These are phyloP conservation scores for Dunckerocampus dactyliophorus DNA, from an alignment of 2,113 vertebrate genomes.

Conservation along the genomic window DNA sequence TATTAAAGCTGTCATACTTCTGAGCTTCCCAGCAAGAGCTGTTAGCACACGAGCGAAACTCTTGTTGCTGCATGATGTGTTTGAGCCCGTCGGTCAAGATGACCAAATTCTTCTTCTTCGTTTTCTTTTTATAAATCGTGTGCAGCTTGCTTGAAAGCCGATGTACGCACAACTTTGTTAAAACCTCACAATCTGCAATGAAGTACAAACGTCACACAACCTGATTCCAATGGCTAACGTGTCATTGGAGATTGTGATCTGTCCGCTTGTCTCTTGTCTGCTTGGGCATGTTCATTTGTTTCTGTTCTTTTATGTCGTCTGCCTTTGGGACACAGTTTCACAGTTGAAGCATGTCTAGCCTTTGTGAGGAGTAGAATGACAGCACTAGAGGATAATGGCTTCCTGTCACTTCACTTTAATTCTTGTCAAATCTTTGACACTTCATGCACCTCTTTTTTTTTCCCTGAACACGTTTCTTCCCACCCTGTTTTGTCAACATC, in stretches of 20 bases:
- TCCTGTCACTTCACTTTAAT: too few species aligned
- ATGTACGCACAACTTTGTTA: constrained; percentile 57
- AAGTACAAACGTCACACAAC: constrained; percentile 11
- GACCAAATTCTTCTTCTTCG: not conserved
- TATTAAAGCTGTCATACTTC: constrained; percentile 78
- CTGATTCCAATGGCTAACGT: constrained; percentile 20
- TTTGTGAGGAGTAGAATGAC: too few species aligned
- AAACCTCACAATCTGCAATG: constrained; percentile 70
- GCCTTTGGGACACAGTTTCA: not conserved
- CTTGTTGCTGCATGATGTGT: not conserved
- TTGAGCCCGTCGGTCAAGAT: not conserved
- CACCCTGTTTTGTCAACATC: too few species aligned
- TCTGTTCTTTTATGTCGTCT: constrained; percentile 3
- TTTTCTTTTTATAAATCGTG: not conserved
- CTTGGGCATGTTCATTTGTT: constrained; percentile 23
- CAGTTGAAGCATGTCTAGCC: too few species aligned
- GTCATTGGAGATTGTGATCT: constrained; percentile 60
- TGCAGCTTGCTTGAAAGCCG: constrained; percentile 38
- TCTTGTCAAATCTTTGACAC: too few species aligned
- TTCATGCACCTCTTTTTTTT: too few species aligned
- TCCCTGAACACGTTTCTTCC: too few species aligned
- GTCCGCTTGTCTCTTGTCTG: constrained; percentile 20
- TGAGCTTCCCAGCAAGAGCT: constrained; percentile 43
- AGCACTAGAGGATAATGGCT: too few species aligned
- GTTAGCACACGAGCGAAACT: not conserved